Base-by-base conservation (phyloP, 2,888 invertebrate genomes). In the Polymixis lichenea region DNA sequence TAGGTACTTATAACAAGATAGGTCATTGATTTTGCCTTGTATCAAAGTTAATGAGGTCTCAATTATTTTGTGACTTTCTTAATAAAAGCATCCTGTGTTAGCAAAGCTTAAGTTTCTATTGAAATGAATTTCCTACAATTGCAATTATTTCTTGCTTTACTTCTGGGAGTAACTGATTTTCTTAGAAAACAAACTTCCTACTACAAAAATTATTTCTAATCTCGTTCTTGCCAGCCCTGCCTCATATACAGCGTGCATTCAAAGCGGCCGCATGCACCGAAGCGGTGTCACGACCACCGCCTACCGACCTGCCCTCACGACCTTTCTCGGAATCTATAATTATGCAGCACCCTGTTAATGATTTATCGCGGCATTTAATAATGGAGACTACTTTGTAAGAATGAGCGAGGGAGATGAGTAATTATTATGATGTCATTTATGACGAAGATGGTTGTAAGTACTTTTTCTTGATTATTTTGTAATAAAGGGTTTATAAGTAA, bases 291-390 rank as follows among this genome's bases (percentile, higher is more conserved):
- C 82, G 80, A 77, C 70, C 84, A 46, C 80, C 88, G 88, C 87
- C 87, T 75, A 85, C 87, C 79, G 87, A 79, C 83, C 80, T 83
- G 75, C 84, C 81, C 83, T 65, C 72, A 67, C 75, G 82, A 82
- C 88, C 86, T 85, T 87, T 88, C 87, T 87, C 68, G 38, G 88
- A 86, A 86, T 65, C 80, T 78, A 60, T 81, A 84, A 87, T 86
- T 84, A 84, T 86, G 74, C 85, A 87, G 75, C 86, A 85, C 72
- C 82, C 80, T 85, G 79, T 85, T 80, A 85, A 85, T 85, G 83
- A 87, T 86, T 86, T 87, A 86, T 88, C 53, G 65, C 72, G 19
- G 46, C 58, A 68, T 78, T 75, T 83, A 61, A 62, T 75, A 71
- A 82, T 66, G 72, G 28, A 76, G 22, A 55, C 73, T 58, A 85